Evolutionary conservation across 1,140 invertebrate genomes (phyloP).

Genomic region (Tetragnatha versicolor): DNA sequence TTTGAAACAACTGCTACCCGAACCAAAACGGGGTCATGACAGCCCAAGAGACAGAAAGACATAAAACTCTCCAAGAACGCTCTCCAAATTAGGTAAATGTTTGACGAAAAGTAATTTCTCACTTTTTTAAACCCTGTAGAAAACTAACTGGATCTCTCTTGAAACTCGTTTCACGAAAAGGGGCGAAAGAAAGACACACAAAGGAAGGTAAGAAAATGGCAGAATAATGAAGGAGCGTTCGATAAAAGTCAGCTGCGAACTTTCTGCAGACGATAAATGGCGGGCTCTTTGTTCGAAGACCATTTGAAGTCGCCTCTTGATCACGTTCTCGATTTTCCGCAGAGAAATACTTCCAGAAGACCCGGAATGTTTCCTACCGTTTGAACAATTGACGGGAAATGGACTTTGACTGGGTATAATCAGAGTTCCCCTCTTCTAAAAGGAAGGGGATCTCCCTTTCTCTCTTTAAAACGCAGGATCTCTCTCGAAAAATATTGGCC

Average conservation of each 20-base stretch:
- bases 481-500: no score
- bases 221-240: constrained; percentile 10
- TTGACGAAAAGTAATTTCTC: neutral
- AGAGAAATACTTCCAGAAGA: neutral
- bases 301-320: neutral
- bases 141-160: neutral
- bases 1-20: no score
- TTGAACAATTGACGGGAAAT: neutral
- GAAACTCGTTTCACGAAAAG: neutral
- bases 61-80: neutral
- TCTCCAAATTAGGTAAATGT: neutral
- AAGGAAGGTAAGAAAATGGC: neutral
- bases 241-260: constrained; percentile 18
- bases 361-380: neutral
- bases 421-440: neutral
- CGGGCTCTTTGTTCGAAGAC: neutral
- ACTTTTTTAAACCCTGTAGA: neutral
- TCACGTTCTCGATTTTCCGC: neutral
- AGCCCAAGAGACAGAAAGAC: neutral
- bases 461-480: no score
- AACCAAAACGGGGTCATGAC: no score
- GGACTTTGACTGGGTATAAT: neutral
- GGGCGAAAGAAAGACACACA: neutral
- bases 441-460: no score
- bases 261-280: constrained; percentile 11